Base-by-base conservation (phyloP, 1,140 invertebrate genomes). In the Stenopsyche tienmushanensis region DNA sequence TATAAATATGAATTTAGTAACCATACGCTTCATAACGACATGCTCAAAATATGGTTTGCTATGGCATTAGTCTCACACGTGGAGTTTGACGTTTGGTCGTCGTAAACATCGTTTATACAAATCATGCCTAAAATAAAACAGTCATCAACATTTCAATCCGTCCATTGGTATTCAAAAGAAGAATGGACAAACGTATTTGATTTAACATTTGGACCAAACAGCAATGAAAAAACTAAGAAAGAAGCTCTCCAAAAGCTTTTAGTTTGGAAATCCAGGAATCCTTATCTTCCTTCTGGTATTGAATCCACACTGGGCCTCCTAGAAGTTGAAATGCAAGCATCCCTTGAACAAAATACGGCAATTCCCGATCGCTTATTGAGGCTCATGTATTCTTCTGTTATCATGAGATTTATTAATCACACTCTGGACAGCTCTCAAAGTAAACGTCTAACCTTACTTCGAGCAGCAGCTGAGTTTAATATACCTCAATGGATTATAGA, bases 401-500 rank as follows among this genome's bases (percentile, higher is more conserved):
- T 88, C 41, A 85, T 86, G 79, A 82, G 85, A 66, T 84, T 84
- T 73, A 75, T 87, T 8, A 87, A 87, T 77, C 82, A 85, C 63
- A 83, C 85, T 70, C 74, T 82, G 17, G 82, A 84, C 59, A 81
- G 84, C 62, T 79, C 81, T 55, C 78, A 80, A 17, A 78, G 74
- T 0, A 83, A 81, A 71, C 78, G 80, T 18, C 71, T 73, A 1
- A 84, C 83, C 26, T 73, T 88, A 42, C 83, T 84, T 67, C 73
- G 82, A 69, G 82, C 85, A 24, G 85, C 85, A 1, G 78, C 78
- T 24, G 79, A 81, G 65, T 69, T 85, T 18, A 81, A 82, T 26
- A 82, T 88, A 44, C 86, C 86, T 15, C 80, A 83, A 39, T 88
- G 86, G 86, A 81, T 89, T 62, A 82, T 88, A 3, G 81, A 85